Conservation (phyloP, 2,888 invertebrate species). For the Drosophila pullipes region DNA sequence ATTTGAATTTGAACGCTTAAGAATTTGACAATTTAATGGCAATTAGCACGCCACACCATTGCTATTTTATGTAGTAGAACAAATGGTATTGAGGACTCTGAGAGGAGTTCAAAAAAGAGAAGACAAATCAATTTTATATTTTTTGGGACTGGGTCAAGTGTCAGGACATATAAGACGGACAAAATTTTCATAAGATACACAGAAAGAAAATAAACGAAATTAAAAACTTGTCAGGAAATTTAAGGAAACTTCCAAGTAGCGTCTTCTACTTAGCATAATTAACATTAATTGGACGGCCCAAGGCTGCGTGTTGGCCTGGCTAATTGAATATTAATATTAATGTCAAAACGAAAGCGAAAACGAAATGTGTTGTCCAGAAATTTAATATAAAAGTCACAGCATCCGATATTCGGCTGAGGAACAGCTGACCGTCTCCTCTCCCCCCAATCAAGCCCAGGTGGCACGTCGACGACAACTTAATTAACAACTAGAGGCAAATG, state of each 20-base stretch:
- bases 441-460: background rate
- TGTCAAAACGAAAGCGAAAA: slow-evolving; percentile 62
- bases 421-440: background rate
- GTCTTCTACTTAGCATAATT: slow-evolving; percentile 59
- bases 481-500: slow-evolving; percentile 63
- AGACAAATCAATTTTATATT: slow-evolving; percentile 61
- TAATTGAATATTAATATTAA: slow-evolving; percentile 79
- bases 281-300: slow-evolving; percentile 49
- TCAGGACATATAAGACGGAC: slow-evolving; percentile 35
- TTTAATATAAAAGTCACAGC: slow-evolving; percentile 67
- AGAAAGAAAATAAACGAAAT: slow-evolving; percentile 5
- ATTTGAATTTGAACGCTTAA: slow-evolving; percentile 62
- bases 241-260: slow-evolving; percentile 32
- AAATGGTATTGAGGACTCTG: background rate
- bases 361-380: slow-evolving; percentile 56
- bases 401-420: slow-evolving; percentile 28
- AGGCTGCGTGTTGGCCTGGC: slow-evolving; percentile 46
- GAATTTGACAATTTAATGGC: slow-evolving; percentile 58
- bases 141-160: slow-evolving; percentile 25
- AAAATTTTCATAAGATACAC: slow-evolving; percentile 2
- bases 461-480: slow-evolving; percentile 54
- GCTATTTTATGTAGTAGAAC: slow-evolving; percentile 14
- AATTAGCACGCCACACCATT: slow-evolving; percentile 56
- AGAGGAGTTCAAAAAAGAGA: background rate
- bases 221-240: slow-evolving; percentile 19